These are phyloP conservation scores for Aphelinus certus DNA, from an alignment of 1,140 invertebrate species.

Conservation along the genomic window DNA sequence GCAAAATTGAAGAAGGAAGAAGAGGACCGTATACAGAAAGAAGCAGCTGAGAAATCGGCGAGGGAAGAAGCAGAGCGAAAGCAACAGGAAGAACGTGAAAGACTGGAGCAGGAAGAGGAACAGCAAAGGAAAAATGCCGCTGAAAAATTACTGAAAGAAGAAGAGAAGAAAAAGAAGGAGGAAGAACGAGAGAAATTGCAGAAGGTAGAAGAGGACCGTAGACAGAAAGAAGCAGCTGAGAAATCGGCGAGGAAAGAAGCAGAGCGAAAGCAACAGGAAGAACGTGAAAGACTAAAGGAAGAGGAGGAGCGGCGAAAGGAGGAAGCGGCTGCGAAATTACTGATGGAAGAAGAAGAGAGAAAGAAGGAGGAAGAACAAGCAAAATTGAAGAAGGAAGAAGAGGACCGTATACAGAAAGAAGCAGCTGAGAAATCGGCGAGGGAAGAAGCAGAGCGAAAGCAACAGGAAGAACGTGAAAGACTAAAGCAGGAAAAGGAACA, in stretches of 20 bases:
- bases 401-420: slow-evolving; percentile 31
- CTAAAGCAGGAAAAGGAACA: slow-evolving; percentile 30
- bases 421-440: neutral
- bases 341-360: slow-evolving; percentile 41
- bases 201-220: slow-evolving; percentile 12
- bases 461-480: neutral
- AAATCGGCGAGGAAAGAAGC: slow-evolving; percentile 3
- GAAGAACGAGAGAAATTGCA: slow-evolving; percentile 13
- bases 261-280: slow-evolving; percentile 17
- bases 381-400: slow-evolving; percentile 36
- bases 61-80: slow-evolving; percentile 39
- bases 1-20: slow-evolving; percentile 22
- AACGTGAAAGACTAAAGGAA: slow-evolving; percentile 31
- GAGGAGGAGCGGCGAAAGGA: slow-evolving; percentile 37
- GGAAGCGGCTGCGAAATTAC: slow-evolving; percentile 35
- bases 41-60: slow-evolving; percentile 24
- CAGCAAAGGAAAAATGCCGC: slow-evolving; percentile 30
- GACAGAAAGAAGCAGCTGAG: neutral
- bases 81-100: too few relatives aligned
- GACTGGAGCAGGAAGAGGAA: too few relatives aligned
- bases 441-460: neutral
- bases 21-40: slow-evolving; percentile 18
- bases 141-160: neutral
- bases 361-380: slow-evolving; percentile 36
- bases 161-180: slow-evolving; percentile 15